Conservation (phyloP, 2,797 vertebrate genomes). For the Notolabrus celidotus region DNA sequence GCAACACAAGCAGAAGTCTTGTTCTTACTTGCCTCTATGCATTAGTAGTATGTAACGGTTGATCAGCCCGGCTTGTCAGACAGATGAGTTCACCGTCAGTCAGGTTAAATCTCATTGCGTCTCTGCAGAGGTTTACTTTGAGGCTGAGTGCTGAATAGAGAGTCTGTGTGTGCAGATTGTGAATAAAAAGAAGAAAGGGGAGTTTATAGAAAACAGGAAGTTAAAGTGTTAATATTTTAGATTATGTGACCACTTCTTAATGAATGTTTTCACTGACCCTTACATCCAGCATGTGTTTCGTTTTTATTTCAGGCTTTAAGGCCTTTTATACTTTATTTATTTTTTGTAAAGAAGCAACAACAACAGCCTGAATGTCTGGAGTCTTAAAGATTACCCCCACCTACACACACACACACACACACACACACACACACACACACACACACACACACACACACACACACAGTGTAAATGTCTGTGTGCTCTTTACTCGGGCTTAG, state of each 20-base stretch:
- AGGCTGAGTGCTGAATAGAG: too few species aligned
- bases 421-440: neutral
- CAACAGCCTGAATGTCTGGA: neutral
- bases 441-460: neutral
- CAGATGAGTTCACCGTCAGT: too few species aligned
- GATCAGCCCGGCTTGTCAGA: too few species aligned
- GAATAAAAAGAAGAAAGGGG: too few species aligned
- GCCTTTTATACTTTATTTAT: neutral
- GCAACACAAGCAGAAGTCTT: too few species aligned
- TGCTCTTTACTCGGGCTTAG: neutral
- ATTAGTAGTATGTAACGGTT: too few species aligned
- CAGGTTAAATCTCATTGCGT: too few species aligned
- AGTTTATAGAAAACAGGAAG: too few species aligned
- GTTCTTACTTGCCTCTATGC: too few species aligned
- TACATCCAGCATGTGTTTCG: neutral
- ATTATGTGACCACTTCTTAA: neutral
- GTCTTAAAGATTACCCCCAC: conserved; percentile 3
- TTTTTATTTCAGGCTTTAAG: neutral
- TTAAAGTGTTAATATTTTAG: too few species aligned
- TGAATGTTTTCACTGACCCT: neutral
- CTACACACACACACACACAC: neutral
- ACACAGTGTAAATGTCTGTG: neutral
- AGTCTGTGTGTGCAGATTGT: too few species aligned
- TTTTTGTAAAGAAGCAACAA: neutral
- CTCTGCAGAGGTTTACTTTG: too few species aligned